Percentiles rank a stretch among this genome's conserved stretches.
phyloP scores from a whole-genome alignment of 1,140 invertebrate species.

The Drosophila pallidifrons region DNA sequence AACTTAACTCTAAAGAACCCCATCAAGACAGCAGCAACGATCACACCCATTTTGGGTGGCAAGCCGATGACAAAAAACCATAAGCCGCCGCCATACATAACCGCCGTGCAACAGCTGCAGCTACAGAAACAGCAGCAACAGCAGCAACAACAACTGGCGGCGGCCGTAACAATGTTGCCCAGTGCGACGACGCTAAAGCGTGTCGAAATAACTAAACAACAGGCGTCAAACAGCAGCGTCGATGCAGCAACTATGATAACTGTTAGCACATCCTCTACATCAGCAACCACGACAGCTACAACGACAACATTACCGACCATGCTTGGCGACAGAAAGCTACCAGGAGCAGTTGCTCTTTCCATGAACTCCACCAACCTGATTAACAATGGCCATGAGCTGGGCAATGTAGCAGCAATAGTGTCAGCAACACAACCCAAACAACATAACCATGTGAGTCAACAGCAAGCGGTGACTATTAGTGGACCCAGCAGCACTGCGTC shows the following conservation, averaged over 20 bases:
- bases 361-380: slow-evolving; percentile 30
- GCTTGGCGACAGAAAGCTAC: slow-evolving; percentile 30
- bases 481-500: slow-evolving; percentile 23
- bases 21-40: slow-evolving; percentile 78
- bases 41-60: slow-evolving; percentile 76
- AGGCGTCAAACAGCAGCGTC: slow-evolving; percentile 20
- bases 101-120: slow-evolving; percentile 82
- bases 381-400: slow-evolving; percentile 30
- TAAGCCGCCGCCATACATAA: slow-evolving; percentile 83
- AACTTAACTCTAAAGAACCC: slow-evolving; percentile 67
- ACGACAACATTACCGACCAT: slow-evolving; percentile 41
- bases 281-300: slow-evolving; percentile 32
- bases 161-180: slow-evolving; percentile 80
- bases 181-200: slow-evolving; percentile 80
- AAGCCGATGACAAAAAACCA: slow-evolving; percentile 84
- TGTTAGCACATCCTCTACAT: slow-evolving; percentile 40
- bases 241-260: slow-evolving; percentile 41
- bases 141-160: slow-evolving; percentile 79
- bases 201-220: slow-evolving; percentile 74
- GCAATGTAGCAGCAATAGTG: slow-evolving; percentile 32
- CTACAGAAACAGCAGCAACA: slow-evolving; percentile 79
- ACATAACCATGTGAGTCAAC: slow-evolving; percentile 23
- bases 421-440: slow-evolving; percentile 15
- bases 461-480: slow-evolving; percentile 5
- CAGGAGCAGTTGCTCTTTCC: slow-evolving; percentile 25